phyloP scores from a whole-genome alignment of 2,113 vertebrate species.

The Aptenodytes forsteri region DNA sequence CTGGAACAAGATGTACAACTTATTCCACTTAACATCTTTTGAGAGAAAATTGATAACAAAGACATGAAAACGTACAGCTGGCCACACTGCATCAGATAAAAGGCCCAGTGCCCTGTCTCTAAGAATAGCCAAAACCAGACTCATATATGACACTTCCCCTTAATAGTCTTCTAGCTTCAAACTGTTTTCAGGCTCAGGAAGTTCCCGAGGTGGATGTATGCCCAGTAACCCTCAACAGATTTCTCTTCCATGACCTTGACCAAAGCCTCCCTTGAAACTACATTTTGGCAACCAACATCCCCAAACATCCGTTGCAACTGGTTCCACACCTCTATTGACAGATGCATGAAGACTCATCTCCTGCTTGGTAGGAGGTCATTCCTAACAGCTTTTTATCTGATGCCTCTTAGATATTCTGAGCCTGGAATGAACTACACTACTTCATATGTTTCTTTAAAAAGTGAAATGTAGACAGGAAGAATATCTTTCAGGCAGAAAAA shows the following conservation, averaged over 20 bases:
- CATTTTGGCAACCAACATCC: background rate
- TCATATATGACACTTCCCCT: background rate
- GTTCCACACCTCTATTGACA: background rate
- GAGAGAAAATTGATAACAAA: background rate
- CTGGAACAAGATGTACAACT: background rate
- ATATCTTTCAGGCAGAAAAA: background rate
- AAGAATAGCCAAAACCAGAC: background rate
- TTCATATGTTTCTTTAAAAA: background rate
- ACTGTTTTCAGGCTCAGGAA: background rate
- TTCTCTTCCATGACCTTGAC: background rate
- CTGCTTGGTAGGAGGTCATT: background rate
- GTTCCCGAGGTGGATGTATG: background rate
- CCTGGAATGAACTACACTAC: background rate
- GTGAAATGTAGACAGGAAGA: background rate
- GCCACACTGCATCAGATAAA: background rate
- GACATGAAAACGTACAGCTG: background rate
- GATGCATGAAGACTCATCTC: background rate
- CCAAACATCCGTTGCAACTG: background rate
- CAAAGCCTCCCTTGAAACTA: background rate
- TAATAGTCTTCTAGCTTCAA: background rate
- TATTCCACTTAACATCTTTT: background rate
- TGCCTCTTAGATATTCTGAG: background rate
- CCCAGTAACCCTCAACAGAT: background rate
- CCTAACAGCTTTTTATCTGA: background rate
- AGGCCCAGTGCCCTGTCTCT: background rate